Evolutionary conservation across 1,140 invertebrate genomes (phyloP).

Genomic region (Aplysia californica): DNA sequence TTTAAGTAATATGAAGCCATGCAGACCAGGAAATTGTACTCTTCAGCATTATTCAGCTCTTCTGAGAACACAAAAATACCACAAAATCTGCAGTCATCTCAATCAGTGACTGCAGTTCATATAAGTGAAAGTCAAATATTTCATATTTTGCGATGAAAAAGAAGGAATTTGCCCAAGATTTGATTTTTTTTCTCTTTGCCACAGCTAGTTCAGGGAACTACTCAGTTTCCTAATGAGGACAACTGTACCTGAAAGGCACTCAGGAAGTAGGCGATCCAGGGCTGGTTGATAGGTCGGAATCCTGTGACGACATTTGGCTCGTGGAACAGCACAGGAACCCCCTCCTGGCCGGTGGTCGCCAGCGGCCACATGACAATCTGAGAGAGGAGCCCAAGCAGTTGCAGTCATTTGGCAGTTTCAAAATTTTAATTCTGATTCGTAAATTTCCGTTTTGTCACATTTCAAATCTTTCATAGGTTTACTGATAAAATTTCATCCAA

Average conservation of each 20-base stretch:
- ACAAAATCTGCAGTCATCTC: background rate
- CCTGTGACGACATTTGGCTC: constrained; percentile 64
- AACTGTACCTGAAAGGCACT: constrained; percentile 60
- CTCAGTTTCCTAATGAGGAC: background rate
- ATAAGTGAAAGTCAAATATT: background rate
- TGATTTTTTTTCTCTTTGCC: background rate
- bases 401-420: background rate
- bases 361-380: background rate
- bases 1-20: too few species aligned
- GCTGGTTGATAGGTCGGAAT: constrained; percentile 61
- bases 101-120: too few species aligned
- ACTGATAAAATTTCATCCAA: background rate
- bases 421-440: background rate
- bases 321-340: constrained; percentile 61
- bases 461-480: too few species aligned
- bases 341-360: constrained; percentile 44
- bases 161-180: background rate
- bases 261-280: constrained; percentile 62
- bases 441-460: too few species aligned
- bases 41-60: too few species aligned
- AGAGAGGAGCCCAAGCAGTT: background rate
- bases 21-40: too few species aligned
- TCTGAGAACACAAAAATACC: background rate
- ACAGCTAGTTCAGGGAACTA: background rate
- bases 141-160: background rate